Evolutionary conservation across 2,113 vertebrate species (phyloP).

Genomic region (Gadus chalcogrammus): DNA sequence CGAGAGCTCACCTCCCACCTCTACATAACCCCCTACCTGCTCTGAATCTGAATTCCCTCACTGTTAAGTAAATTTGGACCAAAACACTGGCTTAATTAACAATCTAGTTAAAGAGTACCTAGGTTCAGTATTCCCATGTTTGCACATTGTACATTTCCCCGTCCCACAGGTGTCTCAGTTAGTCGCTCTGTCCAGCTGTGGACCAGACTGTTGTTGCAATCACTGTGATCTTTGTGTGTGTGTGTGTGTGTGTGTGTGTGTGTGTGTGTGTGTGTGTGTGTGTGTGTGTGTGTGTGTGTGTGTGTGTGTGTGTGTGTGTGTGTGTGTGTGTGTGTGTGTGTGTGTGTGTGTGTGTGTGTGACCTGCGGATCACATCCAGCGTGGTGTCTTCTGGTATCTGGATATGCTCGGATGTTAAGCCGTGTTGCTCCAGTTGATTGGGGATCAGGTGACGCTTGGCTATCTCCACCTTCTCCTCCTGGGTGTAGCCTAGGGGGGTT

Average conservation of each 20-base stretch:
- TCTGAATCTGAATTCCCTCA: too few relatives aligned
- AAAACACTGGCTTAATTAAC: too few relatives aligned
- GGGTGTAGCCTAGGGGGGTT: constrained; percentile 83
- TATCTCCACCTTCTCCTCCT: constrained; percentile 97
- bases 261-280: not conserved
- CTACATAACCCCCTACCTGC: too few relatives aligned
- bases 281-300: not conserved
- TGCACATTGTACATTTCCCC: too few relatives aligned
- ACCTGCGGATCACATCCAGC: constrained; percentile 57
- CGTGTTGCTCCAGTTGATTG: constrained; percentile 92
- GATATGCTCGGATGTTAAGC: constrained; percentile 88
- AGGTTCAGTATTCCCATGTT: too few relatives aligned
- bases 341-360: not conserved
- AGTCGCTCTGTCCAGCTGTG: too few relatives aligned
- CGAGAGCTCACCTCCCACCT: too few relatives aligned
- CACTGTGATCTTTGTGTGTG: too few relatives aligned
- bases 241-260: not conserved
- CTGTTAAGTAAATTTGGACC: too few relatives aligned
- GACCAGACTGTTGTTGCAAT: too few relatives aligned
- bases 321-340: constrained; percentile 5
- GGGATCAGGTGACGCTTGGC: constrained; percentile 92
- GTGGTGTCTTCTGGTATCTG: constrained; percentile 89
- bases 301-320: constrained; percentile 43
- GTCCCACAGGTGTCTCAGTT: too few relatives aligned
- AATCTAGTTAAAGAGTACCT: too few relatives aligned